These are phyloP conservation scores for Sarcophaga bullata DNA, from an alignment of 1,140 invertebrate genomes.

Conservation along the genomic window DNA sequence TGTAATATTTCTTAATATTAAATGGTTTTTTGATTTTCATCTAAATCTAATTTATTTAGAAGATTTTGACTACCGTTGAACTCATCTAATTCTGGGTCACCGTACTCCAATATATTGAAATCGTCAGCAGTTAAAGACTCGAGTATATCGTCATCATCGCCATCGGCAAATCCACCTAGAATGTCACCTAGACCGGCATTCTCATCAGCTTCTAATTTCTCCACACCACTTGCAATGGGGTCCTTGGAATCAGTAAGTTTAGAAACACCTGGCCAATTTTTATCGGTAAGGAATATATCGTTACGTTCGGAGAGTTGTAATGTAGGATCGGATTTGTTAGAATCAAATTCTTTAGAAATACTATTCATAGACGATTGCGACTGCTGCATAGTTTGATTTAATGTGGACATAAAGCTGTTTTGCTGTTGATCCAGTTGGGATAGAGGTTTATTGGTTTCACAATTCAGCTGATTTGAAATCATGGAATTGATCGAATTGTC, in stretches of 20 bases:
- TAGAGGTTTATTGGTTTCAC: neutral
- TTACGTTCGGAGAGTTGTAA: conserved; percentile 28
- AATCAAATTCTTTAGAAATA: neutral
- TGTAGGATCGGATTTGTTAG: conserved; percentile 20
- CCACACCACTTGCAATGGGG: conserved; percentile 21
- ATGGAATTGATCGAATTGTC: neutral
- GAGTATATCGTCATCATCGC: conserved; percentile 88
- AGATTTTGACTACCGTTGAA: conserved; percentile 81
- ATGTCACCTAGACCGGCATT: conserved; percentile 78
- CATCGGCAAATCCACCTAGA: conserved; percentile 81
- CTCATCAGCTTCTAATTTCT: conserved; percentile 54
- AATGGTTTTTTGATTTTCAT: conserved; percentile 66
- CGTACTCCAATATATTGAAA: conserved; percentile 96
- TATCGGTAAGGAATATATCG: conserved; percentile 30
- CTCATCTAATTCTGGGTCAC: conserved; percentile 91
- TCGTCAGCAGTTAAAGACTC: conserved; percentile 80
- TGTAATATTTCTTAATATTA: neutral
- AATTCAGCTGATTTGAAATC: neutral
- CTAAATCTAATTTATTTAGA: conserved; percentile 80
- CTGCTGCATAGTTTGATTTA: conserved; percentile 13
- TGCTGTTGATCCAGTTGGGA: conserved; percentile 14
- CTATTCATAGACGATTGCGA: neutral
- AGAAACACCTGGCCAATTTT: conserved; percentile 26
- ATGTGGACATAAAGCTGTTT: neutral
- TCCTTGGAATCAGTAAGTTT: conserved; percentile 27